Evolutionary conservation across 2,797 vertebrate species (phyloP).

Genomic region (Triplophysa yarkandensis): DNA sequence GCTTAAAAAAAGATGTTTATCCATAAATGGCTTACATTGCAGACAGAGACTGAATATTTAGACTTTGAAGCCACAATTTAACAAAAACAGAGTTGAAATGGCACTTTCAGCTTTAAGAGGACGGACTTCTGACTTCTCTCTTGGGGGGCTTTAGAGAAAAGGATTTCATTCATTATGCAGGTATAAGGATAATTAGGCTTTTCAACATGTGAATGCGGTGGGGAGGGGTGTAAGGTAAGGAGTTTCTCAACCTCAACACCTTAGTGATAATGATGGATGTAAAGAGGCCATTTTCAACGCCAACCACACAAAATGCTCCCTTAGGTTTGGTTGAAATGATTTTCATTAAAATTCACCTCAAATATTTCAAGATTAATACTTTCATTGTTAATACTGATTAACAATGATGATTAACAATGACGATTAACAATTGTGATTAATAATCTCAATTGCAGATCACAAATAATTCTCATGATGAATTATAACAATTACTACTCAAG

Average conservation of each 20-base stretch:
- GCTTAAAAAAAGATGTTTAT: conserved; percentile 40
- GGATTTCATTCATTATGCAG: conserved; percentile 12
- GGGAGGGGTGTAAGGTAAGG: neutral
- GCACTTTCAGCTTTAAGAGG: conserved; percentile 3
- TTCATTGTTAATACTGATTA: too few relatives aligned
- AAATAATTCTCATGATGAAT: too few relatives aligned
- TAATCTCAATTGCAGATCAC: too few relatives aligned
- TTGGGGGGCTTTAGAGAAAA: conserved; percentile 13
- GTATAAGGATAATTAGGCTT: conserved; percentile 7
- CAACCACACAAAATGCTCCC: neutral
- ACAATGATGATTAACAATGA: too few relatives aligned
- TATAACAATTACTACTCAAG: too few relatives aligned
- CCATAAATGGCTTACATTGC: conserved; percentile 26
- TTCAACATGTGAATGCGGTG: conserved; percentile 3
- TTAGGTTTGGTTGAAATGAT: neutral
- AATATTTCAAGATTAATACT: too few relatives aligned
- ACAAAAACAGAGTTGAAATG: conserved; percentile 4
- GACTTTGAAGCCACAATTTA: conserved; percentile 14
- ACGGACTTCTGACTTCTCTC: neutral
- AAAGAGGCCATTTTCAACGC: neutral
- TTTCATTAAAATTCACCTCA: too few relatives aligned
- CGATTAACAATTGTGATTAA: too few relatives aligned
- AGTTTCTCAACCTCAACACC: neutral
- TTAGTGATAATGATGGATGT: neutral
- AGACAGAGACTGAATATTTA: conserved; percentile 33